Base-by-base conservation (phyloP, 2,797 vertebrate genomes). In the Myotis daubentonii region DNA sequence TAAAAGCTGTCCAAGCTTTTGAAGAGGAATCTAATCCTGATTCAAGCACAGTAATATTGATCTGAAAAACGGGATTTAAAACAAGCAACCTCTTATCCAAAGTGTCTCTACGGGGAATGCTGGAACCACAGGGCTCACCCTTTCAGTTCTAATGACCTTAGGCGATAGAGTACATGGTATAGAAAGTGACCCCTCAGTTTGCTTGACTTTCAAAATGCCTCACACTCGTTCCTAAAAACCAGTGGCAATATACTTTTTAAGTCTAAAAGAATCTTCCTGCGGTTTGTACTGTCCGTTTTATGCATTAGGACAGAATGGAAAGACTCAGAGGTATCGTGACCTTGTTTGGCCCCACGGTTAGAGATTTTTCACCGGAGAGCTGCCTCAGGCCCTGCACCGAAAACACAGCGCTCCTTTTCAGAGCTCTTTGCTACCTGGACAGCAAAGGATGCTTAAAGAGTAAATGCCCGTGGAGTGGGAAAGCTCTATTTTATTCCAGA, bases 1-100 rank as follows among this genome's bases (percentile, higher is more conserved):
- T 28, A 87, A 68, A 89, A 94, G 91, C 66, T 57, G 13, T 19
- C 81, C 28, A 51, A 28, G n/a, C 19, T 79, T 80, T 86, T 71
- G 30, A 94, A 55, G 74, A 51, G 41, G 23, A 87, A 44, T 53
- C 72, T 49, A 85, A 55, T 71, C 20, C 60, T 13, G 17, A 62
- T 76, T 76, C 38, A 55, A 7, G 9, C 36, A 85, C 1, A 6
- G 6, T 20, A 22, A 3, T 62, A 8, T 10, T 38, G 41, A 38
- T 89, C 41, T 79, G 38, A 33, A 65, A 71, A 68, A 49, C 16
- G 57, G 28, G 4, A n/a, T 62, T 80, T 36, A 68, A 90, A 91
- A 38, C 28, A 47, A 47, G 6, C 10, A 4, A 41, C 16, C 25
- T 74, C 16, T 68, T 71, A 22, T 25, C 44, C 19, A 49, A 95